These are phyloP conservation scores for Arrhopalites spinosus DNA, from an alignment of 2,888 invertebrate genomes.

Conservation along the genomic window DNA sequence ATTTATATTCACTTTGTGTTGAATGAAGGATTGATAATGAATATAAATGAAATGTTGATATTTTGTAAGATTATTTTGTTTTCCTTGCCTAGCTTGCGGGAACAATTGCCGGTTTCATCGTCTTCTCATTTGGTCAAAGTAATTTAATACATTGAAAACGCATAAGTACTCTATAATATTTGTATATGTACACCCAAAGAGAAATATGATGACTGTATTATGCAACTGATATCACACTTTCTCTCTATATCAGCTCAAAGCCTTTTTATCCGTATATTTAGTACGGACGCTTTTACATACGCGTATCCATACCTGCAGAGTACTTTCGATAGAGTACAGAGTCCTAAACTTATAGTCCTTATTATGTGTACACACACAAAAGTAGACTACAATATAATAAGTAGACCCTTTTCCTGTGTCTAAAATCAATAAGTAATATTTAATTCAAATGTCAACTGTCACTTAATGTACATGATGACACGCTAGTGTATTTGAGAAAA, in stretches of 20 bases:
- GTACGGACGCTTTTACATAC: too few relatives aligned
- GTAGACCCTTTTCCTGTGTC: neutral
- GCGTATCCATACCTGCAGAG: too few relatives aligned
- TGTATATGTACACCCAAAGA: too few relatives aligned
- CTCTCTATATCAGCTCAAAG: too few relatives aligned
- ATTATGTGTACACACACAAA: conserved; percentile 5
- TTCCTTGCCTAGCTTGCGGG: conserved; percentile 12
- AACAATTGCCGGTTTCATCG: conserved; percentile 7
- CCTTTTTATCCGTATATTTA: neutral
- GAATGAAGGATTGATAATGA: neutral
- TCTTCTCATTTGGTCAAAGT: conserved; percentile 8
- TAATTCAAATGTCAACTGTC: conserved; percentile 11
- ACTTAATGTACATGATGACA: neutral
- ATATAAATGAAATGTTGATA: neutral
- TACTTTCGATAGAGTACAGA: too few relatives aligned
- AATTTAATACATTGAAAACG: neutral
- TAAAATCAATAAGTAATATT: conserved; percentile 7
- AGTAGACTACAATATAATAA: neutral
- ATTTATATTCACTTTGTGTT: neutral
- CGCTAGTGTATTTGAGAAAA: neutral
- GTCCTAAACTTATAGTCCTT: too few relatives aligned
- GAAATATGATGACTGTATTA: neutral
- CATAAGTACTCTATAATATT: neutral
- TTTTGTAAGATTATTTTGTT: neutral
- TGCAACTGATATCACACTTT: neutral